Conservation (phyloP, 2,888 invertebrate species). For the Vandiemenella viatica region DNA sequence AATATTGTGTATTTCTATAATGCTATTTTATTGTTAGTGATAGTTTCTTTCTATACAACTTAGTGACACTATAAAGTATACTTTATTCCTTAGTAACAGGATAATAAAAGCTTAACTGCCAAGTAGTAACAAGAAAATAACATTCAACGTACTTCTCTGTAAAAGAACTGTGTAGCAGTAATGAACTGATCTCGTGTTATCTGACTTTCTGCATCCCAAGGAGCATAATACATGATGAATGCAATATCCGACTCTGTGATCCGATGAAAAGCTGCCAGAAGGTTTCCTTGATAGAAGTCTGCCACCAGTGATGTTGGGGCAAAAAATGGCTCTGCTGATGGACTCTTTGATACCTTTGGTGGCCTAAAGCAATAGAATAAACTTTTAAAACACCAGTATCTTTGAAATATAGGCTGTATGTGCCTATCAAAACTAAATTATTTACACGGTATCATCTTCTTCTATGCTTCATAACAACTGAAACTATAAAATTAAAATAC, state of each 20-base stretch:
- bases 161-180: slow-evolving; percentile 50
- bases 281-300: slow-evolving; percentile 66
- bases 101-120: too few species aligned
- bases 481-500: too few species aligned
- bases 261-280: slow-evolving; percentile 44
- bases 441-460: too few species aligned
- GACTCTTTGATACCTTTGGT: slow-evolving; percentile 40
- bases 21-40: too few species aligned
- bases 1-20: too few species aligned
- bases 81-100: too few species aligned
- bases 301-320: slow-evolving; percentile 47
- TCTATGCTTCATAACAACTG: too few species aligned
- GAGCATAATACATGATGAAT: slow-evolving; percentile 86
- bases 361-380: slow-evolving; percentile 29
- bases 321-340: slow-evolving; percentile 56
- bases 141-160: slow-evolving; percentile 42
- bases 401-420: too few species aligned
- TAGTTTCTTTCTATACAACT: too few species aligned
- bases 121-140: neutral
- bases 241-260: slow-evolving; percentile 56
- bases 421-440: too few species aligned
- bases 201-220: slow-evolving; percentile 84
- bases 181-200: slow-evolving; percentile 58
- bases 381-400: neutral
- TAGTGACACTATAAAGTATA: too few species aligned